Evolutionary conservation across 1,140 invertebrate species (phyloP), one percentile per base, ranked within the genome.

Genomic region (Drosophila guanche): DNA sequence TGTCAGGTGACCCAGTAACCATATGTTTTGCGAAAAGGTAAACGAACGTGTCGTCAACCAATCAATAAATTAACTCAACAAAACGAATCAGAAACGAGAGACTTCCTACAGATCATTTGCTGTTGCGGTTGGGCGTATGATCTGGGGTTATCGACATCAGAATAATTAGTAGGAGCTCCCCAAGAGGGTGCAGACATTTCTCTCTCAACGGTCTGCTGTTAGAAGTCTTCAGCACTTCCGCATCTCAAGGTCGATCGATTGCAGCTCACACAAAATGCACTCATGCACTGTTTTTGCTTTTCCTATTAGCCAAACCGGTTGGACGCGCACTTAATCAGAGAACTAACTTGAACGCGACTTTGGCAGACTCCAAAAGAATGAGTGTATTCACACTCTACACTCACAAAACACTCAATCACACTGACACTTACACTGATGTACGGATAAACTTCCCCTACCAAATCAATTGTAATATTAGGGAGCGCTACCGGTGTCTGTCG

Each of bases 11-110:
- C 70, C 70, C 54, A 75, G 53, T 74, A 48, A 54, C 37, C 37
- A 43, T 58, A 55, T 22, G 58, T 77, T 78, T 50, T 54, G 56
- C 56, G 27, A 68, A 71, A 84, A 84, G 79, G 79, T 83, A 75
- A 71, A 84, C 57, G 65, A 79, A 79, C 79, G 56, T 54, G 40
- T 65, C 54, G 65, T 69, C 62, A 83, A 70, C 74, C 10, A 37
- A 37, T 37, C 33, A 12, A 57, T 33, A 68, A 56, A 68, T 41
- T 47, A 68, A 69, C 41, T 45, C 56, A 33, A 33, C 16, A 10
- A 37, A 37, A 20, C 46, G 16, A 27, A 29, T 2, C 48, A 8
- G 50, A 43, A 68, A 53, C 43, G 20, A 7, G 6, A 12, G 42
- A 46, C 40, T 20, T 20, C 16, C 16, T 47, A 33, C 40, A 33